These are phyloP conservation scores for Lophotriccus pileatus DNA, from an alignment of 2,797 vertebrate genomes.

Conservation along the genomic window DNA sequence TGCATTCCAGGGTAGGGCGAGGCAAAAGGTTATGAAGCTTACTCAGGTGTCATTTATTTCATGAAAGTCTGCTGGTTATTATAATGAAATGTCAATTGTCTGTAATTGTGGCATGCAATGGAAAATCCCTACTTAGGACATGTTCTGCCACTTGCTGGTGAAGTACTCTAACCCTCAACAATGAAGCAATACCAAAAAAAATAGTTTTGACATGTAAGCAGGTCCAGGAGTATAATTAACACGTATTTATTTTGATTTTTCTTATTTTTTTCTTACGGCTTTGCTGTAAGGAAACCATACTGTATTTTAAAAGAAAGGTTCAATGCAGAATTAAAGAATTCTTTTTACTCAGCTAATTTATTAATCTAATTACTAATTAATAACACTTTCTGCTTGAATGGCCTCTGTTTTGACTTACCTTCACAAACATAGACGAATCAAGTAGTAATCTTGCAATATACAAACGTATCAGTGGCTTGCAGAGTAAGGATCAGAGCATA, in stretches of 20 bases:
- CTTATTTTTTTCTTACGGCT: neutral
- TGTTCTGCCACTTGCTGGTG: constrained; percentile 30
- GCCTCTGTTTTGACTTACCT: neutral
- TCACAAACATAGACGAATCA: neutral
- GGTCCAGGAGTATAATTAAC: neutral
- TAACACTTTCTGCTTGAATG: neutral
- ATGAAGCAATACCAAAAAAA: neutral
- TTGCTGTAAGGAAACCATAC: neutral
- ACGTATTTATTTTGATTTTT: neutral
- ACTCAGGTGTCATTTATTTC: constrained; percentile 33
- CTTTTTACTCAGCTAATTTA: neutral
- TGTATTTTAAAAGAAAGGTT: neutral
- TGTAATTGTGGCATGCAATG: constrained; percentile 30
- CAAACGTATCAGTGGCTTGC: neutral
- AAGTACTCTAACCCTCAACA: neutral
- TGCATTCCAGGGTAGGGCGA: constrained; percentile 41
- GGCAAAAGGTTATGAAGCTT: constrained; percentile 57
- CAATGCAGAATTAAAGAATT: neutral
- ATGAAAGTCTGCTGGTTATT: constrained; percentile 43
- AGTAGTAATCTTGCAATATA: neutral
- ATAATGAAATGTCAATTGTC: constrained; percentile 57
- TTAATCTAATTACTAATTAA: constrained; percentile 7
- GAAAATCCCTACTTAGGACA: constrained; percentile 47
- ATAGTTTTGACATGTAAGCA: constrained; percentile 11
- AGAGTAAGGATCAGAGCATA: neutral